Evolutionary conservation across 1,140 invertebrate genomes (phyloP), one percentile per base, ranked within the genome.

Genomic region (Drosophila takahashii): DNA sequence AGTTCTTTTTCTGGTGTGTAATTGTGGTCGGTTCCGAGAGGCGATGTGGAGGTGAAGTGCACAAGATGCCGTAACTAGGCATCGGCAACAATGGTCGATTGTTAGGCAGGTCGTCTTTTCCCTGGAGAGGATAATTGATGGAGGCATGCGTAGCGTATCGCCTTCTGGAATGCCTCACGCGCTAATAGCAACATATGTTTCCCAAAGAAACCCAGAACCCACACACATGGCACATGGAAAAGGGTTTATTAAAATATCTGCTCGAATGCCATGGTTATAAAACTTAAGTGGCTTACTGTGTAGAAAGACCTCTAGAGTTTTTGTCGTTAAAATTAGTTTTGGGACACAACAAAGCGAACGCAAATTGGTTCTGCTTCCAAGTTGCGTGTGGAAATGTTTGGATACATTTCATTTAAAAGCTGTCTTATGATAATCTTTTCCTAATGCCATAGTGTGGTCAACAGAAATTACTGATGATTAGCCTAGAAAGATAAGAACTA

Each of bases 161-260:
- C 71, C 78, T 75, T 36, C 36, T 65, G 73, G 66, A 85, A 77
- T 66, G 45, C 74, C 79, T 81, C 81, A 81, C 81, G 83, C 85
- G 84, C 77, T 87, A 84, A 89, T 89, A 77, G 77, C 76, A 87
- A 87, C 84, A 87, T 79, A 56, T 87, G 84, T 90, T 84, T 42
- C 27, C 44, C 51, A 39, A 41, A 26, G 18, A 37, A 37, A n/a
- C 42, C 69, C 77, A 77, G 37, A 80, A 60, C 58, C 53, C 32
- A 60, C 65, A 76, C 76, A 75, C 45, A 60, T 52, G 66, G 54
- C 11, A 22, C 48, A 22, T 13, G 6, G 16, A 64, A 52, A 71
- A 26, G 56, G 64, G 42, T 67, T 71, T 59, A 77, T 77, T 72
- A 71, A 77, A 77, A 76, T 76, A 76, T 45, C 56, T 52, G 45